A percentile compares a stretch with the other conserved stretches of the same genome.
These are phyloP conservation scores for Ptilonorhynchus violaceus DNA, from an alignment of 2,113 vertebrate genomes.

Conservation along the genomic window DNA sequence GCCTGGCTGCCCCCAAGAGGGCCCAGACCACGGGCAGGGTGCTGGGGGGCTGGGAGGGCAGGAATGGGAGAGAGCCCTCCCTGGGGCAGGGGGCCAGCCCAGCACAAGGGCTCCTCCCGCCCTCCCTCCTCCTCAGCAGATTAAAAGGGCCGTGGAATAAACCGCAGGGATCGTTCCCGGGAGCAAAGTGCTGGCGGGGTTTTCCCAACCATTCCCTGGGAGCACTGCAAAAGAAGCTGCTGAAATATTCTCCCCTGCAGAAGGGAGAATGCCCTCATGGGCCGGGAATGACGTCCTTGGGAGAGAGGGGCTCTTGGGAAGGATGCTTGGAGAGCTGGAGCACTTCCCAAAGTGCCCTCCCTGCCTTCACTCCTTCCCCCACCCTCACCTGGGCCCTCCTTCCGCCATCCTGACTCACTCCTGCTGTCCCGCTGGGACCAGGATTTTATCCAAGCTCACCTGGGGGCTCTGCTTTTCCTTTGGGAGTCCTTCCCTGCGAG, in stretches of 20 bases:
- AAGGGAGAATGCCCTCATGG: too few species aligned
- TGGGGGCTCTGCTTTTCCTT: neutral
- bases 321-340: neutral
- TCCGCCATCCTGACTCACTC: neutral
- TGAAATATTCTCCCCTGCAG: neutral
- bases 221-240: neutral
- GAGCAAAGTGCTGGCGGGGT: neutral
- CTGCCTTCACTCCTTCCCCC: neutral
- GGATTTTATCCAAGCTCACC: neutral
- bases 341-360: neutral
- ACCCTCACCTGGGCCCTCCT: neutral
- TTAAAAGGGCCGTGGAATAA: neutral
- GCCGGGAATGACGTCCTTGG: neutral
- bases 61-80: neutral
- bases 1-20: neutral
- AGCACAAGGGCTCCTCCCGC: neutral
- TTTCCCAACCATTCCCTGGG: neutral
- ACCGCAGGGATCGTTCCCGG: accelerated
- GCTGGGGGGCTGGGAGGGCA: neutral
- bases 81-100: neutral
- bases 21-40: neutral
- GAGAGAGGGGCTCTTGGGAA: neutral
- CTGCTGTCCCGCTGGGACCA: neutral
- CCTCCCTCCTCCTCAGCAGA: neutral
- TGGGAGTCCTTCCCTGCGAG: neutral